phyloP scores from a whole-genome alignment of 2,888 invertebrate genomes.

The Eumacrocentrus americanus region DNA sequence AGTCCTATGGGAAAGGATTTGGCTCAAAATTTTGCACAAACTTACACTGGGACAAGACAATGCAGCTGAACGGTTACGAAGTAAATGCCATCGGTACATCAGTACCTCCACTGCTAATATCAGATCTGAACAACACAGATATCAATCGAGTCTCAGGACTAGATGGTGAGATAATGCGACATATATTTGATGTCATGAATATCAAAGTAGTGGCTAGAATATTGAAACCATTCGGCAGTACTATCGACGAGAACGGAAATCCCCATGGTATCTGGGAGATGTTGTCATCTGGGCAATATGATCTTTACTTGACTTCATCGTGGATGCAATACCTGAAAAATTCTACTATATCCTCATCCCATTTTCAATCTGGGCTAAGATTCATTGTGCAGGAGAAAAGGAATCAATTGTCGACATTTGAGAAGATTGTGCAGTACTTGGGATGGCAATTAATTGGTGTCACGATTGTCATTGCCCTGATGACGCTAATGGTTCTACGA shows the following conservation, averaged over 20 bases:
- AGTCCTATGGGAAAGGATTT: not conserved
- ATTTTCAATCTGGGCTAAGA: not conserved
- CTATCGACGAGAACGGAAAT: not conserved
- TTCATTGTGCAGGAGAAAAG: not conserved
- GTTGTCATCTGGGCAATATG: not conserved
- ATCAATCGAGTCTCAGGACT: not conserved
- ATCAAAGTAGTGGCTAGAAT: not conserved
- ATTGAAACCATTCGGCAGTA: not conserved
- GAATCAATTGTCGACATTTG: not conserved
- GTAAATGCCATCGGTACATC: not conserved
- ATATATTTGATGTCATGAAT: not conserved
- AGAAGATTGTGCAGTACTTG: not conserved
- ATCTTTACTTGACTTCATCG: not conserved
- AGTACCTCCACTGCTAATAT: not conserved
- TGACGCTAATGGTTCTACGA: not conserved
- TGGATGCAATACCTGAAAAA: not conserved
- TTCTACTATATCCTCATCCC: not conserved
- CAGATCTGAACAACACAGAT: not conserved
- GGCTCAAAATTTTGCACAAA: not conserved
- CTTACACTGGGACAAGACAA: not conserved
- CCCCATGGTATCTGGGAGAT: not conserved
- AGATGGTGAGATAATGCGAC: not conserved
- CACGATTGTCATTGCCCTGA: not conserved
- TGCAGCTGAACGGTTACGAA: not conserved
- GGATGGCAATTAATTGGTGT: not conserved